Conservation (phyloP, 2,797 vertebrate genomes). For the Pachyuromys duprasi region DNA sequence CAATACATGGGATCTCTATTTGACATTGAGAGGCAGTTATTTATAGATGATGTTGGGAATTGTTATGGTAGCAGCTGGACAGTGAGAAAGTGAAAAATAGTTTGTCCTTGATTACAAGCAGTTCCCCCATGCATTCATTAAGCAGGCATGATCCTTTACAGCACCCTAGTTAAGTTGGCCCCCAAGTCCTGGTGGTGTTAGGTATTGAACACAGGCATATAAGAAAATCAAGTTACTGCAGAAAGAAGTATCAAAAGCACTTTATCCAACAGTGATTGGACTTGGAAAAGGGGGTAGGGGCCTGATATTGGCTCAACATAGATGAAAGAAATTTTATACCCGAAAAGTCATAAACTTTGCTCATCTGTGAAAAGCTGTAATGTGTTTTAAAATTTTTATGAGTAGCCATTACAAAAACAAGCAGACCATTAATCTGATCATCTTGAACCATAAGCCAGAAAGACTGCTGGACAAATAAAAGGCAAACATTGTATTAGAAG, state of each 20-base stretch:
- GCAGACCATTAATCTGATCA: constrained; percentile 78
- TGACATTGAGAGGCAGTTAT: constrained; percentile 26
- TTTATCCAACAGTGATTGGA: background rate
- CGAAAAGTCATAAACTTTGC: constrained; percentile 61
- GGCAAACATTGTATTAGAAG: background rate
- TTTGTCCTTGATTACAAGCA: constrained; percentile 53
- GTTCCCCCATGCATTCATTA: constrained; percentile 64
- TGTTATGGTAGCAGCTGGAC: constrained; percentile 75
- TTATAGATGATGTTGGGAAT: constrained; percentile 20
- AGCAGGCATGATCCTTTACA: background rate
- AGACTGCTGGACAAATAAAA: constrained; percentile 73
- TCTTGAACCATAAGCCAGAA: constrained; percentile 82
- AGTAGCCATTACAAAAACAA: constrained; percentile 76
- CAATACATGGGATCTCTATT: background rate
- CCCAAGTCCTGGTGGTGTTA: background rate
- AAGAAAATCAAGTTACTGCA: background rate
- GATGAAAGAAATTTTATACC: constrained; percentile 50
- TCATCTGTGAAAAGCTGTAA: constrained; percentile 64
- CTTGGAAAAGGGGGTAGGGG: background rate
- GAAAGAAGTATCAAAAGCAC: background rate
- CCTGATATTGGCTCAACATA: constrained; percentile 16
- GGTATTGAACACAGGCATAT: background rate
- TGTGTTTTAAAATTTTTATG: constrained; percentile 71
- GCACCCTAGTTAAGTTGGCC: background rate
- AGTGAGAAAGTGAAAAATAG: constrained; percentile 54